Evolutionary conservation across 2,797 vertebrate genomes (phyloP).

Genomic region (Periophthalmus magnuspinnatus): DNA sequence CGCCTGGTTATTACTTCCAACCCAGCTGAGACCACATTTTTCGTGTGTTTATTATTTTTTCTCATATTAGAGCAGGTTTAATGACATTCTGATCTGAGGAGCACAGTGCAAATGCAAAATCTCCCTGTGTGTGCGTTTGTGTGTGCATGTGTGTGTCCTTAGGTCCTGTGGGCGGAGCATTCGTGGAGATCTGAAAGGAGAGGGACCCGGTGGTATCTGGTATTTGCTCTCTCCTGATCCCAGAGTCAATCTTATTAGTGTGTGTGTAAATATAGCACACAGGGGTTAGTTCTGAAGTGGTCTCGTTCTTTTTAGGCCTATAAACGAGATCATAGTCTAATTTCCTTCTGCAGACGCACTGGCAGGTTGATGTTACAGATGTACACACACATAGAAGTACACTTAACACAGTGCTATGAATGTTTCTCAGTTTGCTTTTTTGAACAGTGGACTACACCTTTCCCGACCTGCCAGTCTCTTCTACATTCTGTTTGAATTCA

Average conservation of each 20-base stretch:
- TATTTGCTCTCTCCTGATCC: constrained; percentile 61
- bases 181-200: constrained; percentile 84
- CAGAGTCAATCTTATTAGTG: background rate
- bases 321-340: background rate
- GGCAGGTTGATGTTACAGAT: background rate
- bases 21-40: constrained; percentile 45
- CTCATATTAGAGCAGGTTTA: constrained; percentile 42
- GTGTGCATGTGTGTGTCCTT: constrained; percentile 17
- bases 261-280: background rate
- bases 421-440: background rate
- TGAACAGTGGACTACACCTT: too few relatives aligned
- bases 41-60: constrained; percentile 18
- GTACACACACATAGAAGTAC: background rate
- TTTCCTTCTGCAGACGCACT: background rate
- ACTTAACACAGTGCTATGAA: background rate
- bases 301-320: background rate
- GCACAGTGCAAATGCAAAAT: constrained; percentile 29
- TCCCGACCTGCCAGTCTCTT: too few relatives aligned
- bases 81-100: constrained; percentile 24
- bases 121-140: constrained; percentile 9
- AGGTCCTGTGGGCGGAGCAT: constrained; percentile 92
- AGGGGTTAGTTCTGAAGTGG: background rate
- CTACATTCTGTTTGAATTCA: too few relatives aligned
- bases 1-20: constrained; percentile 55
- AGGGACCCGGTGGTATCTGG: constrained; percentile 97